Conservation (phyloP, 2,888 invertebrate genomes). For the Parnassius glacialis region DNA sequence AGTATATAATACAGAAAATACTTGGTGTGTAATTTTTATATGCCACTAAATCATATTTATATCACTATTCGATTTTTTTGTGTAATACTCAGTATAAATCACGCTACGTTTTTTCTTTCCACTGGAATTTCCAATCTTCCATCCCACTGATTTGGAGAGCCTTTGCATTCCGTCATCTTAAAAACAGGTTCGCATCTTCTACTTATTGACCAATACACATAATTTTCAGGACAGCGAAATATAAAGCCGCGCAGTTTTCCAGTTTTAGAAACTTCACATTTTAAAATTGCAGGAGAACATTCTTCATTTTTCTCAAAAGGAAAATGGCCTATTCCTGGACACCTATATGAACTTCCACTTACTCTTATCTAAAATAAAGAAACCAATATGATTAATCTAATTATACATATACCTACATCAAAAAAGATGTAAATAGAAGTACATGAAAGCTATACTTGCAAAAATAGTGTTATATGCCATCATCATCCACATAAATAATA, state of each 20-base stretch:
- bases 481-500: too few relatives aligned
- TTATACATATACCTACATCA: neutral
- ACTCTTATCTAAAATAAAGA: constrained; percentile 82
- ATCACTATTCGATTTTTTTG: too few relatives aligned
- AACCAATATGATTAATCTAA: constrained; percentile 12
- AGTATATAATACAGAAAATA: too few relatives aligned
- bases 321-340: constrained; percentile 85
- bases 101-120: constrained; percentile 76
- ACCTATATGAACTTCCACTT: constrained; percentile 74
- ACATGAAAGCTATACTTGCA: too few relatives aligned
- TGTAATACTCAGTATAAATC: too few relatives aligned
- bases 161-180: constrained; percentile 82
- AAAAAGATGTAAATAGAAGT: too few relatives aligned
- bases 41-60: too few relatives aligned
- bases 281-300: constrained; percentile 87
- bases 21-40: too few relatives aligned
- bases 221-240: constrained; percentile 88
- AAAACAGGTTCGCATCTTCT: constrained; percentile 86
- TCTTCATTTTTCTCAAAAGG: constrained; percentile 83
- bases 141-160: constrained; percentile 60
- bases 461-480: too few relatives aligned
- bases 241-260: constrained; percentile 84
- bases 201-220: constrained; percentile 88
- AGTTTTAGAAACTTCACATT: constrained; percentile 80
- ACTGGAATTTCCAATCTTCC: constrained; percentile 80